phyloP scores from a whole-genome alignment of 2,113 vertebrate species.

The Sitta europaea region DNA sequence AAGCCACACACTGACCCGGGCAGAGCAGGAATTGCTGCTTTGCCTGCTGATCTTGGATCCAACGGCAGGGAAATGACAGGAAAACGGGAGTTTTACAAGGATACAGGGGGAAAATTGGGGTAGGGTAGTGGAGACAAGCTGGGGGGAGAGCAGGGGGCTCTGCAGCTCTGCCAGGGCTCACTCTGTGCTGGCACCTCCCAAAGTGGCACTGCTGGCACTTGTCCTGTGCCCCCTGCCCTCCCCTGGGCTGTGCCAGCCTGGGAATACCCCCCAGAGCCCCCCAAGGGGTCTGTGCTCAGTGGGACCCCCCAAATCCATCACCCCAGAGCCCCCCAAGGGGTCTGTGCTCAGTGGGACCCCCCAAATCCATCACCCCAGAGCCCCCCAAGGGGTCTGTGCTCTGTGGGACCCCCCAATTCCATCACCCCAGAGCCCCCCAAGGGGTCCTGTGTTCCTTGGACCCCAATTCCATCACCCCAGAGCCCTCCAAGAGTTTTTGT shows the following conservation, averaged over 20 bases:
- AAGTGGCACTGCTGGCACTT: neutral
- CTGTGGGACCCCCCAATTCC: too few relatives aligned
- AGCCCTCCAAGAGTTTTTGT: neutral
- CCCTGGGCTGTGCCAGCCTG: accelerated
- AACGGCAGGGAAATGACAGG: accelerated
- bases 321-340: too few relatives aligned
- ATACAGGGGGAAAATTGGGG: accelerated
- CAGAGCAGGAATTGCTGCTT: neutral
- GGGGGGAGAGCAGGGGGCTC: too few relatives aligned
- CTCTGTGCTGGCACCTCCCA: neutral
- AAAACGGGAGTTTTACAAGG: accelerated
- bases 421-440: too few relatives aligned
- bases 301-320: too few relatives aligned
- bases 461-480: too few relatives aligned
- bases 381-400: too few relatives aligned
- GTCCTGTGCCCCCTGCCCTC: accelerated
- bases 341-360: too few relatives aligned
- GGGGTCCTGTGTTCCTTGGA: too few relatives aligned
- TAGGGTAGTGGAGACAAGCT: too few relatives aligned
- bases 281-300: neutral
- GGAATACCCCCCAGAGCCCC: neutral
- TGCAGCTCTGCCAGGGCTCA: neutral
- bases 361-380: too few relatives aligned
- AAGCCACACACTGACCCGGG: neutral
- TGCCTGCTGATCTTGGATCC: neutral